Base-by-base conservation (phyloP, 2,797 vertebrate species). In the Limnodromus scolopaceus region DNA sequence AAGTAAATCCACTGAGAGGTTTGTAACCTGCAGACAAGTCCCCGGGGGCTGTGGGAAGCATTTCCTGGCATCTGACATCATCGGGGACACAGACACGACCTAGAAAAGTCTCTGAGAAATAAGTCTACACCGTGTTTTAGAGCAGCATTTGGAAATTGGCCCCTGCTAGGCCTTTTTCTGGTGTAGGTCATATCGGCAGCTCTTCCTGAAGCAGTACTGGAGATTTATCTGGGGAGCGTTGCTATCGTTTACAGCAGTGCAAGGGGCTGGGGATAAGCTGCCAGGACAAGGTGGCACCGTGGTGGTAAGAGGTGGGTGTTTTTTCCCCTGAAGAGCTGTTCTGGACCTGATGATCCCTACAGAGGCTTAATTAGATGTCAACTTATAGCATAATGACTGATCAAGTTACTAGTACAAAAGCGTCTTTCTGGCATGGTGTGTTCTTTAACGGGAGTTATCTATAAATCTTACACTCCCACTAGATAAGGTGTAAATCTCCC, bases 281-380 rank as follows among this genome's bases (percentile, higher is more conserved):
- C 64, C 0, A 14, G 71, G 51, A 19, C 3, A 8, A 28, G 69
- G 24, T 19, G 51, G 28, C 65, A 57, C 43, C 4, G 1, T 10
- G 38, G 83, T 63, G 51, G 65, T 89, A 60, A 61, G 75, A 46
- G 20, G 58, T 74, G 89, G 92, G 75, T 86, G 10, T 92, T 94
- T 75, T 82, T 92, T 70, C 79, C 84, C 87, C 87, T 81, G 53
- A 84, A 75, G 81, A 76, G 70, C 84, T 71, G 38, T 45, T 80
- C 90, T 58, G 84, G 54, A 61, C 89, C 51, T 22, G 32, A 9
- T 36, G 55, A 64, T 76, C 88, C 78, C 78, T 57, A 39, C 48
- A 54, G 86, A 93, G 82, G 86, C 45, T 93, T 95, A 92, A 95
- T 92, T 80, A 94, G 91, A 70, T 94, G 94, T 90, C 93, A 95